Evolutionary conservation across 2,888 invertebrate species (phyloP).

Genomic region (Limenitis camilla): DNA sequence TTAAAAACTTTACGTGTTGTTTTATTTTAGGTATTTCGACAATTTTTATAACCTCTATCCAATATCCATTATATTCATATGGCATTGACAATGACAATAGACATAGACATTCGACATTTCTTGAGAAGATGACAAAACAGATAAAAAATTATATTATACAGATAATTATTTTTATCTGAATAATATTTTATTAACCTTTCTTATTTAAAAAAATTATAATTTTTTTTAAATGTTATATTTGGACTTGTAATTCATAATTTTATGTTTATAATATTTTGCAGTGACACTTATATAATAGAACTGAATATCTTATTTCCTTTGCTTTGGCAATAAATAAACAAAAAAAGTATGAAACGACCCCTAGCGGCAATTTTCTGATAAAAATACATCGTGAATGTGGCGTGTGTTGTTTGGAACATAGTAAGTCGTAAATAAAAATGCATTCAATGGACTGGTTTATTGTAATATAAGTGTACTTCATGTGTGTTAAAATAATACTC

Average conservation of each 20-base stretch:
- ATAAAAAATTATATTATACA: too few species aligned
- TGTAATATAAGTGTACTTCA: conserved; percentile 43
- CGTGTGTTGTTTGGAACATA: conserved; percentile 74
- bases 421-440: conserved; percentile 73
- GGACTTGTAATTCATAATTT: too few species aligned
- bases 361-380: conserved; percentile 54
- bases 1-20: neutral
- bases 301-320: conserved; percentile 1
- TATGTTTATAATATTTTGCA: too few species aligned
- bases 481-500: conserved; percentile 44
- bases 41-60: neutral
- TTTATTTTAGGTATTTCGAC: neutral
- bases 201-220: too few species aligned
- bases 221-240: too few species aligned
- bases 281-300: too few species aligned
- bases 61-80: too few species aligned
- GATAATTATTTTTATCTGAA: too few species aligned
- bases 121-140: too few species aligned
- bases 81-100: too few species aligned
- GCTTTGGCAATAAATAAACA: conserved; percentile 13
- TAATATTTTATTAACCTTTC: too few species aligned
- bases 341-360: conserved; percentile 39
- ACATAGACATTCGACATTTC: too few species aligned
- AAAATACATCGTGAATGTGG: conserved; percentile 73
- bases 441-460: conserved; percentile 48